phyloP scores from a whole-genome alignment of 1,140 invertebrate genomes.

The Thaumatotibia leucotreta region DNA sequence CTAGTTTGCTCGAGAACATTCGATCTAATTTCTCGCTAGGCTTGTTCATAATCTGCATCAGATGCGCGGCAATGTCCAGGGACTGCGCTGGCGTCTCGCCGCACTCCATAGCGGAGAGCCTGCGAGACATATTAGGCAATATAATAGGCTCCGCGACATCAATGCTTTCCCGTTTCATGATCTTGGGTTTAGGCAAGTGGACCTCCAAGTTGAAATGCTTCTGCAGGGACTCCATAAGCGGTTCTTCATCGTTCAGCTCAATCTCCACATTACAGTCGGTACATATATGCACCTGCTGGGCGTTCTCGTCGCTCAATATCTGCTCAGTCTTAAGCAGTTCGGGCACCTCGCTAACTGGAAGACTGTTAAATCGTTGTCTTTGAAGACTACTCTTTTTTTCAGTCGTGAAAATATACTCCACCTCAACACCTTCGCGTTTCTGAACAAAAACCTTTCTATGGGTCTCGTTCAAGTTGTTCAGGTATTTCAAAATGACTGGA shows the following conservation, averaged over 20 bases:
- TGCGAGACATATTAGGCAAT: constrained; percentile 61
- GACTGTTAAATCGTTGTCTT: constrained; percentile 63
- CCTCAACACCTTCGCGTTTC: constrained; percentile 55
- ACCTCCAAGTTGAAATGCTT: constrained; percentile 60
- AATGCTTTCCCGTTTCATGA: constrained; percentile 57
- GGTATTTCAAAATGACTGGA: constrained; percentile 36
- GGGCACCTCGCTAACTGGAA: constrained; percentile 63
- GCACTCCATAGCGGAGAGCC: constrained; percentile 55
- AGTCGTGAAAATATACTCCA: constrained; percentile 68
- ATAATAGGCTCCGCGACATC: constrained; percentile 61
- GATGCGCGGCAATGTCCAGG: constrained; percentile 2
- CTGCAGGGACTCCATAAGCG: constrained; percentile 63
- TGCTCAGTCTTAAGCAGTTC: constrained; percentile 58
- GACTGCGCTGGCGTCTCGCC: constrained; percentile 47
- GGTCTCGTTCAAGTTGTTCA: constrained; percentile 48
- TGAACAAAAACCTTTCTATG: constrained; percentile 53
- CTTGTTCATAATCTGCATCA: constrained; percentile 49
- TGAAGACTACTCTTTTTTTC: constrained; percentile 66
- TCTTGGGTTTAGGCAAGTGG: constrained; percentile 46
- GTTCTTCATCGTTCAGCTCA: constrained; percentile 58
- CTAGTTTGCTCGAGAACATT: constrained; percentile 44
- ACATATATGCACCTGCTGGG: constrained; percentile 65
- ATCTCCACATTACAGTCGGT: constrained; percentile 65
- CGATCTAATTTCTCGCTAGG: constrained; percentile 53
- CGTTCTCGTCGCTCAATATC: constrained; percentile 41